Conservation (phyloP, 2,113 vertebrate genomes). For the Brevimyrus niger region DNA sequence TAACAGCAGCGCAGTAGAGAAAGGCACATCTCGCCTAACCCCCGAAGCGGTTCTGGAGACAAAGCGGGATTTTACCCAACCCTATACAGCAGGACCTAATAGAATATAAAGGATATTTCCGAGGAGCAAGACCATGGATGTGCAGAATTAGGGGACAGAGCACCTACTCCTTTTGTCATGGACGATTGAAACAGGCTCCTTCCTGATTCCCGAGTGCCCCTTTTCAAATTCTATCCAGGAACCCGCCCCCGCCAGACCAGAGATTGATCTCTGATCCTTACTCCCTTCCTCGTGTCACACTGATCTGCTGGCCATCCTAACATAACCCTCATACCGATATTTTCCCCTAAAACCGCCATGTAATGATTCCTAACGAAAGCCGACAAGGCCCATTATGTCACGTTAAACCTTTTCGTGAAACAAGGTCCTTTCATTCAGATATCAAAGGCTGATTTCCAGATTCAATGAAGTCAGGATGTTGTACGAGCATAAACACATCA, state of each 20-base stretch:
- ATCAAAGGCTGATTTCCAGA: conserved; percentile 32
- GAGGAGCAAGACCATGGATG: not conserved
- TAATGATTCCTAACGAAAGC: not conserved
- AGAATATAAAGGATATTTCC: not conserved
- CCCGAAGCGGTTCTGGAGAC: not conserved
- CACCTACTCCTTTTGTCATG: not conserved
- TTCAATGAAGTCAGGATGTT: not conserved
- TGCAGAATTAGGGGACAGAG: not conserved
- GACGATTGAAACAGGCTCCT: not conserved
- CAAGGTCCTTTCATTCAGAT: conserved; percentile 30
- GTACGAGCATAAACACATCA: not conserved
- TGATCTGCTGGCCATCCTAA: not conserved
- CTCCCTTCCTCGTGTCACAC: not conserved
- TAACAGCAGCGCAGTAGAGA: too few species aligned
- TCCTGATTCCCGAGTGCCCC: not conserved
- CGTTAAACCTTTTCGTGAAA: conserved; percentile 49
- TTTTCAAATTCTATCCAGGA: not conserved
- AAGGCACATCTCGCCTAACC: not conserved
- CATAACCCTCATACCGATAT: not conserved
- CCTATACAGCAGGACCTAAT: not conserved
- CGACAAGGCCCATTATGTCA: not conserved
- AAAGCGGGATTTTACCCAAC: not conserved
- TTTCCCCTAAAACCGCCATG: not conserved
- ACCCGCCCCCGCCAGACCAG: not conserved
- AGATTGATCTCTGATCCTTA: not conserved